Percentiles rank a stretch among this genome's conserved stretches.
Conservation (phyloP, 2,797 vertebrate species). For the Lepidocolaptes lacrymiger region DNA sequence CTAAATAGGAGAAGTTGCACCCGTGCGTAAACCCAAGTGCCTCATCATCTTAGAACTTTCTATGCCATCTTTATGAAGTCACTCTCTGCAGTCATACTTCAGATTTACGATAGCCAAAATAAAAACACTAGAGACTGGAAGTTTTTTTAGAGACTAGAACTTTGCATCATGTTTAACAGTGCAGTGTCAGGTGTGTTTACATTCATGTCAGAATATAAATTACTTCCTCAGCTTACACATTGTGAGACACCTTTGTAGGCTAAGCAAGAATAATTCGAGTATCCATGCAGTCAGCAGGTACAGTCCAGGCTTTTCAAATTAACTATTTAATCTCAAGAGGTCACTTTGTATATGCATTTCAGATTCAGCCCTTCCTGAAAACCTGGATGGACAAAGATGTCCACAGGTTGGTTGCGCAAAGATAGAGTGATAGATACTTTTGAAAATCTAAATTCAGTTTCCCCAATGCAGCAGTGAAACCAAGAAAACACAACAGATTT, state of each 20-base stretch:
- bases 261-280: background rate
- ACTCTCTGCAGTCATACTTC: background rate
- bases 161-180: background rate
- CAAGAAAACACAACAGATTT: slow-evolving; percentile 9
- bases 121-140: background rate
- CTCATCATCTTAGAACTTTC: background rate
- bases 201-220: background rate
- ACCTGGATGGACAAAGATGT: background rate
- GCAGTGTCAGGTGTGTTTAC: background rate
- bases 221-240: background rate
- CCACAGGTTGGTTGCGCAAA: background rate
- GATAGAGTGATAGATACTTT: background rate
- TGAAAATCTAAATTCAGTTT: background rate
- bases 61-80: background rate
- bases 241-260: background rate
- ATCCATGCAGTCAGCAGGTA: background rate
- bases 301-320: background rate
- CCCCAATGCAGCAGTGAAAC: background rate
- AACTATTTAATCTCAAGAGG: background rate
- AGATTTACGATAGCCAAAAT: background rate
- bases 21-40: background rate
- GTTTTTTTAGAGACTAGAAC: background rate
- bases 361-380: background rate
- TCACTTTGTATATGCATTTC: background rate
- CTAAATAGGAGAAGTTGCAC: background rate